Evolutionary conservation across 2,113 vertebrate genomes (phyloP).

Genomic region (Saccopteryx bilineata): DNA sequence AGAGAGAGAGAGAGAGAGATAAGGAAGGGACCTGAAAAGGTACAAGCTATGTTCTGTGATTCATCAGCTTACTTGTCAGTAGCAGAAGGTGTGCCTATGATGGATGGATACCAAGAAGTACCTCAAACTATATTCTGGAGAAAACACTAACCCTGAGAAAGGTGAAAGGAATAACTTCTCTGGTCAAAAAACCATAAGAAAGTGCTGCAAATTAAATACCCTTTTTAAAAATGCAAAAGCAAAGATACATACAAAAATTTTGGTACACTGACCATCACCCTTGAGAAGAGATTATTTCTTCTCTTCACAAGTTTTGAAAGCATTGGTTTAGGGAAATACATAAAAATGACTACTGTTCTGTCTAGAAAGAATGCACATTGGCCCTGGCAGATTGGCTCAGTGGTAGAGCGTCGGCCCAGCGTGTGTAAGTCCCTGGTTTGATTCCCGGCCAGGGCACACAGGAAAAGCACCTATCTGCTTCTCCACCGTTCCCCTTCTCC

Average conservation of each 20-base stretch:
- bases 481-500: no score
- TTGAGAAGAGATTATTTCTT: background rate
- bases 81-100: background rate
- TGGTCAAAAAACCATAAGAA: background rate
- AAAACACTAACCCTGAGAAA: constrained; percentile 2
- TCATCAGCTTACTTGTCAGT: background rate
- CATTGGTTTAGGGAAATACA: background rate
- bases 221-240: background rate
- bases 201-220: background rate
- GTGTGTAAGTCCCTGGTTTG: no score
- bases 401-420: no score
- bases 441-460: no score
- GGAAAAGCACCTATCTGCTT: no score
- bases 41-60: background rate
- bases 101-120: background rate
- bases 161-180: background rate
- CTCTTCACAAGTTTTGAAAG: constrained; percentile 36
- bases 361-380: background rate
- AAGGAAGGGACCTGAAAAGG: background rate
- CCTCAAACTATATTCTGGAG: background rate
- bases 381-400: no score
- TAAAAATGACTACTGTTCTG: background rate
- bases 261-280: background rate
- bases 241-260: background rate
- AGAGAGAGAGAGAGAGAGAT: background rate